These are phyloP conservation scores for Nylanderia fulva DNA, from an alignment of 1,140 invertebrate genomes.

Conservation along the genomic window DNA sequence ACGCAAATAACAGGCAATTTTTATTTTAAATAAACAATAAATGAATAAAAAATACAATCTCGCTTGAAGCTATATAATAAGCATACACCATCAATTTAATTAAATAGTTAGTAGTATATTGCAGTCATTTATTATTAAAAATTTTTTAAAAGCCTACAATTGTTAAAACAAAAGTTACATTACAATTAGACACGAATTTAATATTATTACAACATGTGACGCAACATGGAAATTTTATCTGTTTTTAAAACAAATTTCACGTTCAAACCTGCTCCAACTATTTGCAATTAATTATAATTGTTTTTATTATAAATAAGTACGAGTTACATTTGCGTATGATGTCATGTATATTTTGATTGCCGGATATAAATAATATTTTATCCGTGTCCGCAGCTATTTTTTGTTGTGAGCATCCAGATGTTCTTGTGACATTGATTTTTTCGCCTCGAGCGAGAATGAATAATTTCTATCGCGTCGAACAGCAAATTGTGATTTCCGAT, in stretches of 20 bases:
- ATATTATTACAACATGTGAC: background rate
- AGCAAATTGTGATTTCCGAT: background rate
- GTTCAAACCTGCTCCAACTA: background rate
- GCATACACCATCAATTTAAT: background rate
- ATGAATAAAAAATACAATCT: background rate
- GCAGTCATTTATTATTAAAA: background rate
- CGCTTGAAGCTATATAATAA: background rate
- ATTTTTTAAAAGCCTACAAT: background rate
- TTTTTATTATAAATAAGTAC: conserved; percentile 18
- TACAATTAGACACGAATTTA: background rate
- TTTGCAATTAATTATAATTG: background rate
- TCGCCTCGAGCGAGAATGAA: background rate
- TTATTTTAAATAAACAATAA: too few species aligned
- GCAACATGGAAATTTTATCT: background rate
- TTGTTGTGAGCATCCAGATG: background rate
- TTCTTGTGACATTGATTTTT: background rate
- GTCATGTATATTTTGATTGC: conserved; percentile 1
- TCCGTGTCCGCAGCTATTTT: background rate
- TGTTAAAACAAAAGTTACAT: background rate
- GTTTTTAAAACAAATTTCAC: background rate
- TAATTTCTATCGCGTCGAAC: background rate
- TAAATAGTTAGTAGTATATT: background rate
- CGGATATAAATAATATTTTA: conserved; percentile 11
- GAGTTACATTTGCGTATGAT: background rate
- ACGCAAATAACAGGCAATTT: background rate